These are phyloP conservation scores for Eupsilia transversa DNA, from an alignment of 2,888 invertebrate genomes.

Conservation along the genomic window DNA sequence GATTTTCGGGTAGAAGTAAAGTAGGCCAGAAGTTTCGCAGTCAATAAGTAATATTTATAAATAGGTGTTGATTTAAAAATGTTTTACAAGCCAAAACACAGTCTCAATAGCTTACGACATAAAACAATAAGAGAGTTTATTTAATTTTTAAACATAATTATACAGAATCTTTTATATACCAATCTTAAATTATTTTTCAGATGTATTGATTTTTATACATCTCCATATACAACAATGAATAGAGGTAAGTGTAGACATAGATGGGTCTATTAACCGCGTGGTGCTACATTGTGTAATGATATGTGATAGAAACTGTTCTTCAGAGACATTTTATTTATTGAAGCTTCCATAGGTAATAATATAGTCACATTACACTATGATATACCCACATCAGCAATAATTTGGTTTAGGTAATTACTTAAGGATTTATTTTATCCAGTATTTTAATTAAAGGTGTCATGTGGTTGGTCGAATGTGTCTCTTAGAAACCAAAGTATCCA, in stretches of 20 bases:
- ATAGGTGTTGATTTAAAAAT: constrained; percentile 85
- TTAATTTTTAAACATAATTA: constrained; percentile 89
- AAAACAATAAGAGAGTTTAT: constrained; percentile 89
- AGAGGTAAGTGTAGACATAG: constrained; percentile 89
- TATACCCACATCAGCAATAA: constrained; percentile 85
- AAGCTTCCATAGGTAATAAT: constrained; percentile 88
- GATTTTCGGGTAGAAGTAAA: constrained; percentile 89
- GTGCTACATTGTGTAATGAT: constrained; percentile 90
- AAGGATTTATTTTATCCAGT: constrained; percentile 82
- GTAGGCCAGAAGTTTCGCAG: constrained; percentile 87
- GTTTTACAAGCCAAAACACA: constrained; percentile 87
- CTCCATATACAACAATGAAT: constrained; percentile 89
- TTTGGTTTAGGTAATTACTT: constrained; percentile 82
- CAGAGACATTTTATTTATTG: constrained; percentile 90
- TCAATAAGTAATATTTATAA: constrained; percentile 84
- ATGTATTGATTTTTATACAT: constrained; percentile 90
- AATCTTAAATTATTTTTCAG: constrained; percentile 90
- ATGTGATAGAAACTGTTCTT: constrained; percentile 90
- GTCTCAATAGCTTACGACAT: constrained; percentile 87
- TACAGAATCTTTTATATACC: constrained; percentile 90
- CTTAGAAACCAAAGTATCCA: constrained; percentile 83
- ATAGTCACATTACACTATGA: constrained; percentile 83
- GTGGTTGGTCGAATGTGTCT: constrained; percentile 80
- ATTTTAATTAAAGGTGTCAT: constrained; percentile 72
- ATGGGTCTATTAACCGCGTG: constrained; percentile 90